Percentiles rank a stretch among this genome's conserved stretches.
Conservation (phyloP, 2,113 vertebrate genomes). For the Takifugu bimaculatus region DNA sequence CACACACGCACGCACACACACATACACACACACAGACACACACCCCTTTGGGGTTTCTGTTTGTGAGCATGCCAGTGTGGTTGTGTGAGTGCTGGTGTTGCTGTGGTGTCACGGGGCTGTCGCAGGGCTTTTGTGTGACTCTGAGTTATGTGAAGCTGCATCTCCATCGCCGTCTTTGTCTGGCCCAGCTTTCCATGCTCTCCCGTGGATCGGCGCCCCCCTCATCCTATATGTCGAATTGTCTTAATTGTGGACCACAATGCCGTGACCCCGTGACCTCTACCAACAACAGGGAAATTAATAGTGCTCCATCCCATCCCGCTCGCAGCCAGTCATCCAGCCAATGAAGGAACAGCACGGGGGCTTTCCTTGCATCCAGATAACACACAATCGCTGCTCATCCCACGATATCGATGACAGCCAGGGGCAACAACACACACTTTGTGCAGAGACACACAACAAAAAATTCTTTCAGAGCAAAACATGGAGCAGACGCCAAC, state of each 20-base stretch:
- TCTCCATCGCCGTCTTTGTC: slow-evolving; percentile 70
- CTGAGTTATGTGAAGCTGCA: slow-evolving; percentile 71
- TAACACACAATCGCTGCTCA: slow-evolving; percentile 18
- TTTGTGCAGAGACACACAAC: slow-evolving; percentile 31
- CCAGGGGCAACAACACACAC: slow-evolving; percentile 27
- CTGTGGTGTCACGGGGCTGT: slow-evolving; percentile 61
- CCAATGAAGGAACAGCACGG: slow-evolving; percentile 49
- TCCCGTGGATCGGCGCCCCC: slow-evolving; percentile 57
- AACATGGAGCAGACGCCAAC: slow-evolving; percentile 41
- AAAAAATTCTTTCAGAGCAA: slow-evolving; percentile 38
- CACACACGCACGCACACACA: no score
- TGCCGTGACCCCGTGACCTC: slow-evolving; percentile 65
- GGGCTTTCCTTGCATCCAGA: slow-evolving; percentile 25
- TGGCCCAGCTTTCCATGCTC: slow-evolving; percentile 56
- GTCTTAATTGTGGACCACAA: slow-evolving; percentile 70
- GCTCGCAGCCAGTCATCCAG: slow-evolving; percentile 43
- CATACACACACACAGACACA: no score
- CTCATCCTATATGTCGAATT: slow-evolving; percentile 68
- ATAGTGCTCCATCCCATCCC: slow-evolving; percentile 62
- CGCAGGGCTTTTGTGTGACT: slow-evolving; percentile 57
- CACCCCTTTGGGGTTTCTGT: slow-evolving; percentile 10
- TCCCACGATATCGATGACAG: slow-evolving; percentile 50
- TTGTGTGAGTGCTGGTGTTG: slow-evolving; percentile 47
- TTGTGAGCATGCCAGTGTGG: slow-evolving; percentile 33
- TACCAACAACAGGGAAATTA: slow-evolving; percentile 66